Base-by-base conservation (phyloP, 2,888 invertebrate genomes). In the Kryphioiulus occultus region DNA sequence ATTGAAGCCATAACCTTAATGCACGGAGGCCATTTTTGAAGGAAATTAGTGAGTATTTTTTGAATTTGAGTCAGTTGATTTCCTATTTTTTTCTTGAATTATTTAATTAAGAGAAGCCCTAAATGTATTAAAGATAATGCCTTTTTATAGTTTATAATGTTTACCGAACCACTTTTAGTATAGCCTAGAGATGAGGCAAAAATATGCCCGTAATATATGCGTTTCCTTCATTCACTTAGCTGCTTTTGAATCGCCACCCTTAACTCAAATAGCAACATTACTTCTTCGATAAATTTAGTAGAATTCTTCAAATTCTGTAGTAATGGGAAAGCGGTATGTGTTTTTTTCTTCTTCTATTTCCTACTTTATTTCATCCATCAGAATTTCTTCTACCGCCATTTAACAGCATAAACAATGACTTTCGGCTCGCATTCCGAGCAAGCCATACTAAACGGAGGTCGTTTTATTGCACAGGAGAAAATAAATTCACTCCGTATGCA, bases 381-480 rank as follows among this genome's bases (percentile, higher is more conserved):
- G 68, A 68, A 68, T 68, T 68, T 68, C 68, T 68, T 26, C 68
- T 26, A 68, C 68, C 68, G n/a, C n/a, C 68, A 68, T 68, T 68
- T 68, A 26, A 68, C n/a, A 12, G 68, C 68, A 26, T 68, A 68
- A 68, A 68, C 68, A 68, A 68, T 68, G 68, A 9, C 68, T 68
- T 68, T 68, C 26, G 26, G 68, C 68, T 68, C 68, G 68, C 68
- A 68, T 68, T 68, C 68, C 68, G 68, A 68, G 68, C 68, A 68
- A 68, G 26, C 68, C 68, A 26, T 68, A 68, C 68, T 68, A 68
- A 68, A 68, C 68, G 12, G n/a, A 68, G 68, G 26, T 68, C 68
- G 68, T 68, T 68, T 68, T 68, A 26, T 68, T 68, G 9, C 59
- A 5, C 26, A 7, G 26, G 68, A 26, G 68, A 68, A 68, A 68